Evolutionary conservation across 2,888 invertebrate species (phyloP).

Genomic region (Aquatica leii): DNA sequence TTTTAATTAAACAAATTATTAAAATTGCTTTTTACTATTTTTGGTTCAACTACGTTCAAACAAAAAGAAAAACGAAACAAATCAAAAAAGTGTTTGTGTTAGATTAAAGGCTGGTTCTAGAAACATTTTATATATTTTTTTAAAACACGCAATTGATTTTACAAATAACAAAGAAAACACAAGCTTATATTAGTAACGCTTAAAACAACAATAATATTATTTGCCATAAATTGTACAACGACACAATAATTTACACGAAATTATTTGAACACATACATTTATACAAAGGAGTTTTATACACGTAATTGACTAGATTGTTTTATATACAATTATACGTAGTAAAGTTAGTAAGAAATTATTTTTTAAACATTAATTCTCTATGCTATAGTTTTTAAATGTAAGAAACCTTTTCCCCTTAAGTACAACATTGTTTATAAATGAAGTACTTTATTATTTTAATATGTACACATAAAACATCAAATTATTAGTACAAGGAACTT

Average conservation of each 20-base stretch:
- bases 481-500: slow-evolving; percentile 28
- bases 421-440: slow-evolving; percentile 16
- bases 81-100: too few species aligned
- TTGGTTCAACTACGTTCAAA: too few species aligned
- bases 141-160: too few species aligned
- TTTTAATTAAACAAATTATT: too few species aligned
- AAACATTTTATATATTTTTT: too few species aligned
- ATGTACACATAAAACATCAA: slow-evolving; percentile 28
- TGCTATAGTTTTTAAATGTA: slow-evolving; percentile 28
- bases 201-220: slow-evolving; percentile 27
- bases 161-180: too few species aligned
- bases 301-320: slow-evolving; percentile 34
- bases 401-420: slow-evolving; percentile 33
- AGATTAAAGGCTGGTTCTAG: too few species aligned
- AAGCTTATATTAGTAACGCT: slow-evolving; percentile 1
- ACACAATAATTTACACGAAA: slow-evolving; percentile 26
- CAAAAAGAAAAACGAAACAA: too few species aligned
- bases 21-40: too few species aligned
- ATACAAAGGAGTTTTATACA: slow-evolving; percentile 32
- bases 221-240: slow-evolving; percentile 30
- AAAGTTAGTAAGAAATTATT: slow-evolving; percentile 15
- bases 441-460: slow-evolving; percentile 21
- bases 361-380: slow-evolving; percentile 24
- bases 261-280: slow-evolving; percentile 32
- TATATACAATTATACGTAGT: slow-evolving; percentile 19